Evolutionary conservation across 2,797 vertebrate genomes (phyloP).

Genomic region (Leptoclinus maculatus): DNA sequence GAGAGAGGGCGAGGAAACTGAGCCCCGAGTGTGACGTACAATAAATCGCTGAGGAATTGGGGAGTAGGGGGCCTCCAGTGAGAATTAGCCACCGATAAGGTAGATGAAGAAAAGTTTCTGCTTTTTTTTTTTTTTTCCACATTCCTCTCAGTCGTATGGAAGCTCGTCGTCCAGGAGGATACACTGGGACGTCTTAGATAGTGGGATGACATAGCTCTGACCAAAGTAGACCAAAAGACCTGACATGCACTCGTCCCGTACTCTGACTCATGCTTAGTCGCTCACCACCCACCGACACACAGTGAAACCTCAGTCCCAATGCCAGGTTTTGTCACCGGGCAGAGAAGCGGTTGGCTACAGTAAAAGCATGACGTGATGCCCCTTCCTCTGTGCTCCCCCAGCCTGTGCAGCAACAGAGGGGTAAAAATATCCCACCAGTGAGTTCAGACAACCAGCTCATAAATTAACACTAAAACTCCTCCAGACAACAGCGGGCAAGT

Average conservation of each 20-base stretch:
- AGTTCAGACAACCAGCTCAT: conserved; percentile 83
- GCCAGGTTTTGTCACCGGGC: conserved; percentile 84
- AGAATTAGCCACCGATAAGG: conserved; percentile 63
- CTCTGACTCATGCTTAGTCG: conserved; percentile 83
- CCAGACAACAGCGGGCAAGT: conserved; percentile 80
- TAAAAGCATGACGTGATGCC: conserved; percentile 84
- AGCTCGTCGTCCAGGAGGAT: conserved; percentile 9
- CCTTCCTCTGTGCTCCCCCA: conserved; percentile 79
- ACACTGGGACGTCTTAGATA: conserved; percentile 57
- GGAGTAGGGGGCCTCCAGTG: conserved; percentile 55
- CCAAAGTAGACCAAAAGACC: conserved; percentile 72
- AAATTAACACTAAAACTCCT: conserved; percentile 84
- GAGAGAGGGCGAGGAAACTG: conserved; percentile 16
- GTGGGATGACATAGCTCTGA: conserved; percentile 59
- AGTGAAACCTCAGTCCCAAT: conserved; percentile 83
- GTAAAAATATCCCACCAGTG: conserved; percentile 85
- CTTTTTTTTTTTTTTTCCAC: conserved; percentile 29
- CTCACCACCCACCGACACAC: conserved; percentile 80
- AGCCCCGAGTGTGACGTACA: conserved; percentile 33
- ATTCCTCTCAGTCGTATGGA: conserved; percentile 34
- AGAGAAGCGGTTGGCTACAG: conserved; percentile 81
- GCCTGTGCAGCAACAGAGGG: conserved; percentile 86
- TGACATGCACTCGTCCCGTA: conserved; percentile 79
- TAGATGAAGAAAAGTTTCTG: conserved; percentile 37
- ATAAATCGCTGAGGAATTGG: conserved; percentile 38